A percentile compares a stretch with the other conserved stretches of the same genome.
phyloP scores from a whole-genome alignment of 2,797 vertebrate species.

The Syndactyla subalaris region DNA sequence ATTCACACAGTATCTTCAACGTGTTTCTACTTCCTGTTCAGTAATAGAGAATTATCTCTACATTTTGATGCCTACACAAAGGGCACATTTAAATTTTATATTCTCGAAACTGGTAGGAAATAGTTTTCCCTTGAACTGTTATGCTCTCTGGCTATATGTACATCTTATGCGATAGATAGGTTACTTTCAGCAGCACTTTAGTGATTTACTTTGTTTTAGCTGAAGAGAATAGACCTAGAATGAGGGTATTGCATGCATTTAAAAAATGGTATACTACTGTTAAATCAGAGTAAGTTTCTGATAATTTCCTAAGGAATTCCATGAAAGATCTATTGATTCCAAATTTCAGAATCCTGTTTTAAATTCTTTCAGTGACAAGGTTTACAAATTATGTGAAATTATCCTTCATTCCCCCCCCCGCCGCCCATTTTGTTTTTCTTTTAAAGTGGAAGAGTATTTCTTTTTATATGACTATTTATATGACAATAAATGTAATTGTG shows the following conservation, averaged over 20 bases:
- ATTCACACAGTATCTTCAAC: background rate
- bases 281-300: background rate
- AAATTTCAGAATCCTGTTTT: background rate
- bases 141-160: background rate
- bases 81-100: background rate
- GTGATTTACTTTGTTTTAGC: background rate
- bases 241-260: background rate
- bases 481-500: background rate
- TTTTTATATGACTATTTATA: background rate
- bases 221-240: background rate
- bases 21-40: background rate
- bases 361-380: background rate
- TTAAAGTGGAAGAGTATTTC: background rate
- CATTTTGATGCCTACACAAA: background rate
- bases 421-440: background rate
- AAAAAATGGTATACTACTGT: background rate
- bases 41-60: background rate
- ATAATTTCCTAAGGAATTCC: background rate
- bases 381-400: background rate
- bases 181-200: background rate
- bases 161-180: background rate
- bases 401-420: rapidly evolving
- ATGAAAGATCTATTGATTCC: background rate
- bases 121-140: background rate
- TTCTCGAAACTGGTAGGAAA: background rate